Conservation (phyloP, 2,888 invertebrate genomes). For the Patella ulyssiponensis region DNA sequence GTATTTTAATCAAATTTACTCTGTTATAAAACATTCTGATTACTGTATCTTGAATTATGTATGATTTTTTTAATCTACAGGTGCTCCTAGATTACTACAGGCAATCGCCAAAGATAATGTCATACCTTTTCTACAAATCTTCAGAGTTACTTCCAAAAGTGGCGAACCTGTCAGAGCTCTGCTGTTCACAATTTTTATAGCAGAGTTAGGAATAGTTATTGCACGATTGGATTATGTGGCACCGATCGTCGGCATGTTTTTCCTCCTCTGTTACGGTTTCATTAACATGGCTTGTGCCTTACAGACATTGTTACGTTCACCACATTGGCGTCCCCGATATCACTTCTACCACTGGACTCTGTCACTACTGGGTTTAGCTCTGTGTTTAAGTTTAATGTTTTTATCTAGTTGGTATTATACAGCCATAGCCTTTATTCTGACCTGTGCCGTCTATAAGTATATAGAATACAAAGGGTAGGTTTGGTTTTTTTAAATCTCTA, state of each 20-base stretch:
- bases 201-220: constrained; percentile 81
- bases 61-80: constrained; percentile 45
- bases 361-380: constrained; percentile 61
- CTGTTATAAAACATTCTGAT: too few species aligned
- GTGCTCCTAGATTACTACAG: constrained; percentile 79
- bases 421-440: constrained; percentile 58
- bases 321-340: constrained; percentile 98
- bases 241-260: constrained; percentile 95
- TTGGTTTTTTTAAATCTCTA: too few species aligned
- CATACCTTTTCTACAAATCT: constrained; percentile 93
- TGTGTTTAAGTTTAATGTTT: constrained; percentile 68
- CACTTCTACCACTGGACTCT: constrained; percentile 77
- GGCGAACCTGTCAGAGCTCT: constrained; percentile 97
- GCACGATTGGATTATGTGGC: constrained; percentile 96
- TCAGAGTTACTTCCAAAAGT: constrained; percentile 89
- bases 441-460: constrained; percentile 65
- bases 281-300: constrained; percentile 98
- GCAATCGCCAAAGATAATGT: constrained; percentile 97
- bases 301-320: constrained; percentile 89
- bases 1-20: too few species aligned
- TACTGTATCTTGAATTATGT: too few species aligned
- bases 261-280: constrained; percentile 99
- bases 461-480: constrained; percentile 68
- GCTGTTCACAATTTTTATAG: constrained; percentile 80
- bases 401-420: constrained; percentile 68